Evolutionary conservation across 2,888 invertebrate genomes (phyloP).

Genomic region (Disparrhopalites patrizii): DNA sequence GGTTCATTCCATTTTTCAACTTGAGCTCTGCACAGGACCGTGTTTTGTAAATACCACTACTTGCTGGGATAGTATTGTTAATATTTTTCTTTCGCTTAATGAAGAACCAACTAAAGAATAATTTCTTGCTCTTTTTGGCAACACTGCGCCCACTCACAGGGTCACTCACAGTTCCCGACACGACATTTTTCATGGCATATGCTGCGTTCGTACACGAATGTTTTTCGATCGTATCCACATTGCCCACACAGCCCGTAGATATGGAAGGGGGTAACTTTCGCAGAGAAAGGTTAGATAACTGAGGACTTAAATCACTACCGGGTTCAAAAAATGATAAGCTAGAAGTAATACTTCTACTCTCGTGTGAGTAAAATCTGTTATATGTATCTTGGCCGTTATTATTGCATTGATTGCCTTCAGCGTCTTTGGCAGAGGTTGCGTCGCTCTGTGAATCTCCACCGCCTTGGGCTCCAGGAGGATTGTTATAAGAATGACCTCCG

Average conservation of each 20-base stretch:
- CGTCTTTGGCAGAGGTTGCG: background rate
- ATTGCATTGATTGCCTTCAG: slow-evolving; percentile 11
- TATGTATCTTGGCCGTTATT: background rate
- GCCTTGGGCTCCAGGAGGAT: background rate
- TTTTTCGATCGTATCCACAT: slow-evolving; percentile 12
- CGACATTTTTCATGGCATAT: slow-evolving; percentile 25
- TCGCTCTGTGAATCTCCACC: slow-evolving; percentile 16
- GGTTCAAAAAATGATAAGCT: slow-evolving; percentile 23
- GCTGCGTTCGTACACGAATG: slow-evolving; percentile 24
- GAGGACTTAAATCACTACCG: slow-evolving; percentile 23
- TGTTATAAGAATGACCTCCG: slow-evolving; percentile 12
- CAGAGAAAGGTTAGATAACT: slow-evolving; percentile 20
- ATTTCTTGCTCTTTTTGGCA: slow-evolving; percentile 34
- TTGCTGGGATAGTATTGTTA: slow-evolving; percentile 21
- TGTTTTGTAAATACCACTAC: slow-evolving; percentile 43
- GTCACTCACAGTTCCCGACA: slow-evolving; percentile 22
- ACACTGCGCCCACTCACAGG: slow-evolving; percentile 17
- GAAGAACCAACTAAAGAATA: slow-evolving; percentile 39
- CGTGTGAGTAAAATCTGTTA: background rate
- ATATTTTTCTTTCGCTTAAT: slow-evolving; percentile 27
- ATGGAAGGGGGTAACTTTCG: slow-evolving; percentile 20
- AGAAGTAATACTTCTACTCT: slow-evolving; percentile 14
- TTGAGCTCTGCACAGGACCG: slow-evolving; percentile 40
- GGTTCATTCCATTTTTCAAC: slow-evolving; percentile 22
- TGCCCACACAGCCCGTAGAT: slow-evolving; percentile 20